phyloP scores from a whole-genome alignment of 2,113 vertebrate species.

The Heterotilapia buettikoferi region DNA sequence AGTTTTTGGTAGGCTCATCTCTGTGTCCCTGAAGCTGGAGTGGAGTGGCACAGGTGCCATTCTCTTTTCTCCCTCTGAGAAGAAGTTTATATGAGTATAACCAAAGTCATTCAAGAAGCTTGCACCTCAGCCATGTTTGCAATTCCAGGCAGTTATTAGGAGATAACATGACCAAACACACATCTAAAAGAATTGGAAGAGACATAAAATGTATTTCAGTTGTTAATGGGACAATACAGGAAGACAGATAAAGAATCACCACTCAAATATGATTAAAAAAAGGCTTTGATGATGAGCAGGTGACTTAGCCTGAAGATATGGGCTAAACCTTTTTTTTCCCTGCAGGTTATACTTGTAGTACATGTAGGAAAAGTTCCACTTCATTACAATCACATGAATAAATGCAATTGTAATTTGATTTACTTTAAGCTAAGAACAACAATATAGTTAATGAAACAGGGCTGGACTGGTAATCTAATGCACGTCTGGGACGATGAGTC shows the following conservation, averaged over 20 bases:
- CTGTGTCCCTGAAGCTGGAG: background rate
- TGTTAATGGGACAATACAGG: background rate
- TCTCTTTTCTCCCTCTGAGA: background rate
- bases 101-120: background rate
- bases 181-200: background rate
- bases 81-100: background rate
- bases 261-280: background rate
- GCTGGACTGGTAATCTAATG: rapidly evolving
- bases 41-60: background rate
- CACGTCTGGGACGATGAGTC: background rate
- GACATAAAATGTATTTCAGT: background rate
- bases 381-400: background rate
- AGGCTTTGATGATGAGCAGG: background rate
- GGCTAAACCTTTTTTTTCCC: background rate
- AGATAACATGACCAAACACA: background rate
- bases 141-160: background rate
- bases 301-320: background rate
- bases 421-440: background rate
- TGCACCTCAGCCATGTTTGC: background rate
- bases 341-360: background rate
- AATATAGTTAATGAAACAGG: background rate
- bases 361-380: background rate
- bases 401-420: background rate
- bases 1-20: background rate
- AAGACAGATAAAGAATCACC: background rate